Base-by-base conservation (phyloP, 2,113 vertebrate species). In the Galeopterus variegatus region DNA sequence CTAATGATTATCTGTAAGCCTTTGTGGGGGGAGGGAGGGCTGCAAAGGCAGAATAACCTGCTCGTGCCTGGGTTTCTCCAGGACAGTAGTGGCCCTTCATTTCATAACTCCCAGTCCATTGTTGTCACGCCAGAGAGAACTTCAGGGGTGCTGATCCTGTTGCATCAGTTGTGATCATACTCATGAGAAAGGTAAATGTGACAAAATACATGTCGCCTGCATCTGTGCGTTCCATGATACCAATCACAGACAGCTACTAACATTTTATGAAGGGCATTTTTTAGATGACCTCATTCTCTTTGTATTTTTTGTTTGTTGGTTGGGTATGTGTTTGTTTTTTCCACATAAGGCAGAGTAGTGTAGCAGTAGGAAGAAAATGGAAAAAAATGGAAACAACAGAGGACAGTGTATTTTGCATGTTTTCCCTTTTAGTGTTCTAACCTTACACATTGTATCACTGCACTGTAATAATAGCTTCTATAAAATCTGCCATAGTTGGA, bases 1-100 rank as follows among this genome's bases (percentile, higher is more conserved):
- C 98, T 98, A 26, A 86, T 97, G 96, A 70, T 89, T 97, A 79
- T 96, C 83, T 97, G 97, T 98, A 93, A 98, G 89, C 5, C 97
- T 95, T 24, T 0, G 56, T 85, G 91, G 96, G 77, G 93, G 98
- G 96, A 21, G 94, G 93, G 91, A 75, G 64, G 64, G 64, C 64
- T 67, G 67, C 96, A 81, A 54, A 96, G 96, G 77, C 85, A 90
- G 88, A 85, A 52, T 82, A 54, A 54, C 58, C 81, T 81, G 52
- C 81, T 64, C n/a, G 36, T 70, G 69, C 77, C 77, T 95, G 58
- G 0, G 1, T 69, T 67, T 90, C 80, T 89, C 96, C 91, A 92
- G 96, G 62, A 36, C 41, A 50, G 31, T 2, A 81, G 93, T 5
- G 21, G 84, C 75, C 12, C 76, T 96, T 24, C 0, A 17, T 8